These are phyloP conservation scores for Criorhina ranunculi DNA, from an alignment of 2,888 invertebrate genomes.

Conservation along the genomic window DNA sequence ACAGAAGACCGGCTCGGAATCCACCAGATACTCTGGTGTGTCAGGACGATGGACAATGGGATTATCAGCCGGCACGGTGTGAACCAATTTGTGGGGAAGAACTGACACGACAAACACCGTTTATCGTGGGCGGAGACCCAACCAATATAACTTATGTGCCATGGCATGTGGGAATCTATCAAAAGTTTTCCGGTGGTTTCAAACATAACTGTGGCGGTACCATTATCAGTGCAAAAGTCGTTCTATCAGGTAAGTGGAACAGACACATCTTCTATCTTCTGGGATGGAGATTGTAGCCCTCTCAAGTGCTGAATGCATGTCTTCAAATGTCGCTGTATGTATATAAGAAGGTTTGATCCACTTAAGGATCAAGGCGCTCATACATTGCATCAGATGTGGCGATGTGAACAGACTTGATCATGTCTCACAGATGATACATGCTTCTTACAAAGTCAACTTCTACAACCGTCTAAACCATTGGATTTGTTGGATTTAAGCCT, in stretches of 20 bases:
- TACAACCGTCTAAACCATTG: too few relatives aligned
- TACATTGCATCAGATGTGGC: too few relatives aligned
- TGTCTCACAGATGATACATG: too few relatives aligned
- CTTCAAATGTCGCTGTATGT: too few relatives aligned
- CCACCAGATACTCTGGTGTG: conserved; percentile 73
- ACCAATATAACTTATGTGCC: conserved; percentile 77
- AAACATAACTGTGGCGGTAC: conserved; percentile 79
- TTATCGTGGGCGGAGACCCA: conserved; percentile 52
- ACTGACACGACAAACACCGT: conserved; percentile 37
- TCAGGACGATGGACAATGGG: conserved; percentile 79
- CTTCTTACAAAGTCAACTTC: too few relatives aligned
- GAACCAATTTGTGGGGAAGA: conserved; percentile 79
- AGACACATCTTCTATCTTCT: too few relatives aligned
- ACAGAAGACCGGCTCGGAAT: conserved; percentile 34
- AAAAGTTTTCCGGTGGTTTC: conserved; percentile 33
- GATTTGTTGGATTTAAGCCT: too few relatives aligned
- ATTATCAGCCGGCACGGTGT: conserved; percentile 78
- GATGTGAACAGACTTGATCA: too few relatives aligned
- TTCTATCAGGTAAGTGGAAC: conserved; percentile 77
- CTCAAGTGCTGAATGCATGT: too few relatives aligned
- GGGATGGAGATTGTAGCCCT: too few relatives aligned
- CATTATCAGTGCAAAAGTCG: conserved; percentile 78
- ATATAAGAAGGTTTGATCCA: too few relatives aligned
- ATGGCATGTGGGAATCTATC: conserved; percentile 80
- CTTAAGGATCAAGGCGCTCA: too few relatives aligned